These are phyloP conservation scores for Pelmatolapia mariae DNA, from an alignment of 2,113 vertebrate genomes.

Conservation along the genomic window DNA sequence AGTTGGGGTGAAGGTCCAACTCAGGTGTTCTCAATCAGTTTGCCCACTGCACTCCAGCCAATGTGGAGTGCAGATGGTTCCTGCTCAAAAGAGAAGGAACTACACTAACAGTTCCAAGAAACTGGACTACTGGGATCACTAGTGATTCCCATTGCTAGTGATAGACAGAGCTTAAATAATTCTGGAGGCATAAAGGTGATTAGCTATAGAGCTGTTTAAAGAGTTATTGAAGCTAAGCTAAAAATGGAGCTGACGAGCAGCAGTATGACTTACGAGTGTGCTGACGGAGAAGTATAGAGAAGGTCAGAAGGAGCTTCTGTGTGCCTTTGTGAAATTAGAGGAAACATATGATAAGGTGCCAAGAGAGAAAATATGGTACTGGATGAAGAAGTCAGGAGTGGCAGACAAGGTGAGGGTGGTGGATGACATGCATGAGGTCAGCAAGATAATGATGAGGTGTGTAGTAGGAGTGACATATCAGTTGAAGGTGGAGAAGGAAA, in stretches of 20 bases:
- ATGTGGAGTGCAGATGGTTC: not conserved
- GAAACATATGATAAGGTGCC: not conserved
- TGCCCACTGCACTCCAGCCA: not conserved
- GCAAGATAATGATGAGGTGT: not conserved
- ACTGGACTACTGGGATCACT: not conserved
- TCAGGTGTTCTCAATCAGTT: not conserved
- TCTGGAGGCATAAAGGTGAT: not conserved
- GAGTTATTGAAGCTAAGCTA: not conserved
- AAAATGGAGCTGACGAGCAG: not conserved
- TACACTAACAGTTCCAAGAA: not conserved
- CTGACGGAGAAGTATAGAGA: not conserved
- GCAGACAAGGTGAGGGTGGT: not conserved
- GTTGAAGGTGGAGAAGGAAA: not conserved
- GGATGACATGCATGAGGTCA: not conserved
- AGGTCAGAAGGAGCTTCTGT: not conserved
- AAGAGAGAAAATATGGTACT: not conserved
- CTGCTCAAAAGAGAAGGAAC: not conserved
- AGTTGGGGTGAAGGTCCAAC: not conserved
- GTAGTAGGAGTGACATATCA: not conserved
- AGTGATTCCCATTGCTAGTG: not conserved
- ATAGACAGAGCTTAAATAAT: not conserved
- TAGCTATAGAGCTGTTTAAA: not conserved
- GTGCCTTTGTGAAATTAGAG: not conserved
- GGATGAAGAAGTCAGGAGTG: not conserved
- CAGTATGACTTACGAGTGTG: not conserved